These are phyloP conservation scores for Marmota monax DNA, from an alignment of 2,113 vertebrate species.

Conservation along the genomic window DNA sequence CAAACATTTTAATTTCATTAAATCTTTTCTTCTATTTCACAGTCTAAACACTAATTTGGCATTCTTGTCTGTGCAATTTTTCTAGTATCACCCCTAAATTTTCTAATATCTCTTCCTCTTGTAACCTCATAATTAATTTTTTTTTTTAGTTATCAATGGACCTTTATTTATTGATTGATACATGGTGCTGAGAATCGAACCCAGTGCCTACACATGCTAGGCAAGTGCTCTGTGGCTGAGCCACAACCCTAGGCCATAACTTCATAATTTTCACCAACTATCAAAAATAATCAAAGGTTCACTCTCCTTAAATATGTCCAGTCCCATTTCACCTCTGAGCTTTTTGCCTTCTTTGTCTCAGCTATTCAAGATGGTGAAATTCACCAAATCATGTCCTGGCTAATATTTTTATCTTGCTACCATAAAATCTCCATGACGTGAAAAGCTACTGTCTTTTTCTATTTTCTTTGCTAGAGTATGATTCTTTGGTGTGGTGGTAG, in stretches of 20 bases:
- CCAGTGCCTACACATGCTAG: too few species aligned
- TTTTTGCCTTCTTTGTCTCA: not conserved
- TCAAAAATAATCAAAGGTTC: slow-evolving; percentile 54
- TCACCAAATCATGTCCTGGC: not conserved
- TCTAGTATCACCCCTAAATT: not conserved
- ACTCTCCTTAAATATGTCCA: slow-evolving; percentile 6
- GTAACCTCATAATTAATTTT: too few species aligned
- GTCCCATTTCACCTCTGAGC: not conserved
- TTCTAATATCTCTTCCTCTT: too few species aligned
- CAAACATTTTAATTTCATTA: slow-evolving; percentile 42
- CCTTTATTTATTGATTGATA: too few species aligned
- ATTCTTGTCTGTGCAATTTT: slow-evolving; percentile 42
- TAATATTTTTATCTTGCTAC: not conserved
- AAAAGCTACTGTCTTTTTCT: not conserved
- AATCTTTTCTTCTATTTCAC: not conserved
- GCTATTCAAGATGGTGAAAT: not conserved
- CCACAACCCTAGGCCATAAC: too few species aligned
- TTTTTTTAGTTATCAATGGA: too few species aligned
- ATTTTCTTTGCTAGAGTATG: not conserved
- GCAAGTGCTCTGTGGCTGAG: too few species aligned
- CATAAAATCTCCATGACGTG: not conserved
- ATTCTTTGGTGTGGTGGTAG: not conserved
- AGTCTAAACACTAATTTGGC: not conserved
- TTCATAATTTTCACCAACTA: slow-evolving; percentile 26
- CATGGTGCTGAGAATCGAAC: too few species aligned